A percentile compares a stretch with the other conserved stretches of the same genome.
These are phyloP conservation scores for Trissolcus basalis DNA, from an alignment of 1,140 invertebrate genomes.

Conservation along the genomic window DNA sequence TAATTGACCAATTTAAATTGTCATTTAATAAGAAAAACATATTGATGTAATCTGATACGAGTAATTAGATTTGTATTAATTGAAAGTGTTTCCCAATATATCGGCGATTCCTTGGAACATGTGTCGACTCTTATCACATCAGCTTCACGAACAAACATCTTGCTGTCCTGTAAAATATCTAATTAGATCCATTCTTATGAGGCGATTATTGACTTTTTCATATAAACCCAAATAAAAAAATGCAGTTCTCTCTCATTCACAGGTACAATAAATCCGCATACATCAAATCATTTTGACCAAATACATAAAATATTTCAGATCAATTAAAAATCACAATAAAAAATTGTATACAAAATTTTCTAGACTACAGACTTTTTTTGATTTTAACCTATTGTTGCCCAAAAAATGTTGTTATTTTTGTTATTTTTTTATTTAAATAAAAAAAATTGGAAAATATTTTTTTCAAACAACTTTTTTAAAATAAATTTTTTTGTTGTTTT, in stretches of 20 bases:
- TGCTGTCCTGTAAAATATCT: slow-evolving; percentile 40
- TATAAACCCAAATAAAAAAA: slow-evolving; percentile 13
- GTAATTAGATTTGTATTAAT: too few species aligned
- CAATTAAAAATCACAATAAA: too few species aligned
- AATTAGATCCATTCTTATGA: slow-evolving; percentile 24
- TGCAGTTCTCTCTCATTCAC: slow-evolving; percentile 4
- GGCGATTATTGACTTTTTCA: slow-evolving; percentile 20
- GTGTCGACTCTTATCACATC: slow-evolving; percentile 27
- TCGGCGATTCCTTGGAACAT: slow-evolving; percentile 22
- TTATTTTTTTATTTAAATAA: too few species aligned
- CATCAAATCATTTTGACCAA: too few species aligned
- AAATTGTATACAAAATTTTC: too few species aligned
- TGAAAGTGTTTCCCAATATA: slow-evolving; percentile 33
- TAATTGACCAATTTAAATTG: too few species aligned
- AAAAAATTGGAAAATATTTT: too few species aligned
- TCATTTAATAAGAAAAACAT: too few species aligned
- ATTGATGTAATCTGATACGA: too few species aligned
- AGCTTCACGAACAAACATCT: slow-evolving; percentile 29
- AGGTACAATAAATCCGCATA: neutral
- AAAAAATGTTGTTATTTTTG: too few species aligned
- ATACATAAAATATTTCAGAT: neutral
- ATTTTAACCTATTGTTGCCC: too few species aligned
- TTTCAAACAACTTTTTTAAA: neutral
- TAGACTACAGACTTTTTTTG: too few species aligned
- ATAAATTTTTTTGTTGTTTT: neutral